Base-by-base conservation (phyloP, 2,888 invertebrate species). In the Thymelicus lineola region DNA sequence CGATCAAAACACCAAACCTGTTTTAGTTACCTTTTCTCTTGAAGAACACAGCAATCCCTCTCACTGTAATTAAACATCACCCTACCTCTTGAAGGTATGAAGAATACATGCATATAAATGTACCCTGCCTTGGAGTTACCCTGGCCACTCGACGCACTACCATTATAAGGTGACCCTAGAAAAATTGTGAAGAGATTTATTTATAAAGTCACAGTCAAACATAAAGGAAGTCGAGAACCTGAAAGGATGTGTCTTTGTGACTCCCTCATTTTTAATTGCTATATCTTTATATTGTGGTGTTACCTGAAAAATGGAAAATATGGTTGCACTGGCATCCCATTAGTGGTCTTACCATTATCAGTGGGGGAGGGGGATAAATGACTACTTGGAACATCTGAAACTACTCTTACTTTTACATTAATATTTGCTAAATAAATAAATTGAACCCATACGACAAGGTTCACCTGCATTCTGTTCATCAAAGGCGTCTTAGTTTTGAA, bases 11-110 rank as follows among this genome's bases (percentile, higher is more conserved):
- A 10, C 20, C 53, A 2, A 53, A 53, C 53, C 53, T 20, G 53
- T 10, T 53, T 12, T 36, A 57, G 57, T 57, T 35, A 35, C 55
- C 57, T n/a, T 46, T 35, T 17, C 15, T 14, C 10, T 20, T 64
- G 14, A 59, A 65, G 38, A 48, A 38, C 50, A 28, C 38, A 5
- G 62, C 50, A 63, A 63, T 50, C 36, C 53, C 61, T 45, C 66
- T 59, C 42, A 20, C 66, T 45, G 67, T 67, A 67, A 67, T 67
- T 67, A 67, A 67, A 67, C 67, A 61, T 67, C 67, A 53, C 61
- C 67, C 67, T 53, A 53, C 28, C 67, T 55, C 67, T 67, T 35
- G 45, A 67, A 53, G 58, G 46, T 38, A 55, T 42, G 60, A 61
- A 61, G 61, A 61, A 61, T 67, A 46, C 61, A 55, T 61, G 60